Base-by-base conservation (phyloP, 2,888 invertebrate genomes). In the Plebejus anna region DNA sequence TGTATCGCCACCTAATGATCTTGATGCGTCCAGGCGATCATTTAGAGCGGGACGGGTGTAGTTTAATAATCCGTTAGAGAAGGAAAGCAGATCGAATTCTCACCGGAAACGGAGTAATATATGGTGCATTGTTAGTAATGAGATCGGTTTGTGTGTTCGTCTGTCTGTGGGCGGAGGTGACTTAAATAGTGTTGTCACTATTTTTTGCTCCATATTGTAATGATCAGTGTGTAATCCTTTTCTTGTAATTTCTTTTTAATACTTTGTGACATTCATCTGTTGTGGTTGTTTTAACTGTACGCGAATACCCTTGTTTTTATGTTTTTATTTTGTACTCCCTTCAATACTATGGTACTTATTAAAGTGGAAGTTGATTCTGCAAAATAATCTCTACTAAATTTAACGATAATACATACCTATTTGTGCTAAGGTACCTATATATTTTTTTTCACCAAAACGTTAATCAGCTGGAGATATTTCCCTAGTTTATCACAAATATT, bases 81-180 rank as follows among this genome's bases (percentile, higher is more conserved):
- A 88, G 79, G 88, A 87, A 28, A 78, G 77, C 75, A 78, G 79
- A 82, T 82, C 84, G 84, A 86, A 87, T 89, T 86, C 88, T 87
- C 89, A 88, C 92, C 92, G 93, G 92, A 93, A 93, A 91, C 89
- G 83, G 84, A 77, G 88, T 92, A 92, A 93, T 92, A 91, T 93
- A 93, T 93, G 92, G 90, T 82, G 89, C 90, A 93, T 93, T 93
- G 93, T 93, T 92, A 88, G 90, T 93, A 93, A 93, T 89, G 92
- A 93, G 93, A 89, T 90, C 90, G 87, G 90, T 88, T 89, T 89
- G 90, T 89, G 81, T 84, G 87, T 86, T 84, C 85, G 86, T 84
- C 79, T 83, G 89, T 85, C 86, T 81, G 90, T 89, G 87, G 90
- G 90, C 85, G 89, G 81, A 78, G 80, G 80, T 73, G 73, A 73